Evolutionary conservation across 2,113 vertebrate species (phyloP).

Genomic region (Clarias batrachus): DNA sequence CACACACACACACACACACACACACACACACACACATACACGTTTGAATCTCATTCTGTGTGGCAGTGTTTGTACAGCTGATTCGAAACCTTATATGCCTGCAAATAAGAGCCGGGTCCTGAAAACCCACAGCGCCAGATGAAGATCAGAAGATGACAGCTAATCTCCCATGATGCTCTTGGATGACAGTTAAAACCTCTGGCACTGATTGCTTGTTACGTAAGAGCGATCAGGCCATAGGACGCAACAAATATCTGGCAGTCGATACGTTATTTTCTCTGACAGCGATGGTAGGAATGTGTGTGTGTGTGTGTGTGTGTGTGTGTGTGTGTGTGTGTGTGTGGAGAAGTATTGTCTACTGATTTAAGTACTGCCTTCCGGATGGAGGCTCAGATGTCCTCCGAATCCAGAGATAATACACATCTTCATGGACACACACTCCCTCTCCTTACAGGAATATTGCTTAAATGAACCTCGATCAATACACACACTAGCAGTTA

Average conservation of each 20-base stretch:
- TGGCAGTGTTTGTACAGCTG: not conserved
- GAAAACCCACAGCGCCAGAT: slow-evolving; percentile 17
- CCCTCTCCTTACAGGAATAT: slow-evolving; percentile 23
- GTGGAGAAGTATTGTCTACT: slow-evolving; percentile 3
- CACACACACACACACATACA: not conserved
- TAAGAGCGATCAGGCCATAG: not conserved
- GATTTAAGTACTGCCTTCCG: slow-evolving; percentile 22
- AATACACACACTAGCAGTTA: slow-evolving; percentile 22
- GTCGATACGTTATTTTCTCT: not conserved
- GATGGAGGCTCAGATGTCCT: slow-evolving; percentile 32
- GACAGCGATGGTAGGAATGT: not conserved
- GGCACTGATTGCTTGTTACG: slow-evolving; percentile 28
- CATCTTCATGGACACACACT: slow-evolving; percentile 34
- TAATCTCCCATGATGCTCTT: slow-evolving; percentile 35
- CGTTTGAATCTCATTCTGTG: not conserved
- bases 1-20: too few species aligned
- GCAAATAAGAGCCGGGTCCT: slow-evolving; percentile 12
- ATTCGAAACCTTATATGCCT: not conserved
- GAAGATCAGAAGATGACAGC: slow-evolving; percentile 29
- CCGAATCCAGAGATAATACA: slow-evolving; percentile 30
- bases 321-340: not conserved
- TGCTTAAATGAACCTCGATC: slow-evolving; percentile 39
- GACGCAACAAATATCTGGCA: not conserved
- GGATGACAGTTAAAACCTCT: slow-evolving; percentile 22
- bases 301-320: not conserved